Evolutionary conservation across 2,888 invertebrate genomes (phyloP).

Genomic region (Tetranychus piercei): DNA sequence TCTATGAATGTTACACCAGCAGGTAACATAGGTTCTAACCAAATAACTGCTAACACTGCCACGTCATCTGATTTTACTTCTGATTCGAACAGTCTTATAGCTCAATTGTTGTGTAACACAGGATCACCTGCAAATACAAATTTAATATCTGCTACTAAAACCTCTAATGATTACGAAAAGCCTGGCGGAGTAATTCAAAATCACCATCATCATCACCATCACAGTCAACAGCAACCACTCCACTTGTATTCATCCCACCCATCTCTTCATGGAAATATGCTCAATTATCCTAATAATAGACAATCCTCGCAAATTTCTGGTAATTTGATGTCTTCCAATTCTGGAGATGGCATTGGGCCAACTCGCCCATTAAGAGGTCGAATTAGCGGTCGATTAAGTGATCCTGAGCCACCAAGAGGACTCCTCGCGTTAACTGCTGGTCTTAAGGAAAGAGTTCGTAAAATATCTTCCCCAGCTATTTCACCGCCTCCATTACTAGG

Average conservation of each 20-base stretch:
- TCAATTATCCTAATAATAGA: background rate
- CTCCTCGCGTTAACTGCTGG: background rate
- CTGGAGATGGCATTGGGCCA: background rate
- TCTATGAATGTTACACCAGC: background rate
- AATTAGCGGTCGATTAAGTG: background rate
- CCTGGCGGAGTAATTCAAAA: background rate
- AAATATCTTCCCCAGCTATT: conserved; percentile 6
- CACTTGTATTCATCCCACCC: background rate
- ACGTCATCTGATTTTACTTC: background rate
- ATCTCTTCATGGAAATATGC: background rate
- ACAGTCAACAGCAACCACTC: background rate
- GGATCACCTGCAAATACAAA: background rate
- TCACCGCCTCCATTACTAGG: background rate
- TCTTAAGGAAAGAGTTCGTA: background rate
- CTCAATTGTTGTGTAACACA: background rate
- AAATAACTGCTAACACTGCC: background rate
- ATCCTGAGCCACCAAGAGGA: background rate
- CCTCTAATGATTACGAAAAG: background rate
- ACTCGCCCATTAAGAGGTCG: background rate
- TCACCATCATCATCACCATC: conserved; percentile 15
- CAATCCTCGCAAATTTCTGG: background rate
- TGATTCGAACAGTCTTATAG: conserved; percentile 8
- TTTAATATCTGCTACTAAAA: background rate
- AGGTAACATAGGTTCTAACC: background rate
- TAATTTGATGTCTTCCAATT: background rate